Conservation (phyloP, 2,888 invertebrate species). For the Zele albiditarsus region DNA sequence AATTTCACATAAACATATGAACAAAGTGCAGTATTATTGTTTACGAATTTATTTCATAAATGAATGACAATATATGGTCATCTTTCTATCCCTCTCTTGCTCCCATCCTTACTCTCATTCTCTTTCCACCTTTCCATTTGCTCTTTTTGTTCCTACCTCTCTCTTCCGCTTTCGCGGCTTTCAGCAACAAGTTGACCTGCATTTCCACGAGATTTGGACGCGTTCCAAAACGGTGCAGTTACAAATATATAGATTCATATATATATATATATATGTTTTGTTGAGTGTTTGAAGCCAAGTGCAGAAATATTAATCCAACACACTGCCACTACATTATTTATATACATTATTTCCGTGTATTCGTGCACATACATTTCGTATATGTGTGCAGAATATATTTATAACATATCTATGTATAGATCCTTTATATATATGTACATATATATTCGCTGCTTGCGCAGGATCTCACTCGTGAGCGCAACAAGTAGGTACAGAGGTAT, state of each 20-base stretch:
- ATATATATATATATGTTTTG: background rate
- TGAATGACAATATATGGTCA: background rate
- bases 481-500: conserved; percentile 60
- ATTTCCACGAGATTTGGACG: conserved; percentile 3
- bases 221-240: background rate
- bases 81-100: background rate
- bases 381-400: background rate
- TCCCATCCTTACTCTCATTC: conserved; percentile 1
- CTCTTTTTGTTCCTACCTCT: background rate
- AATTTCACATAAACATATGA: background rate
- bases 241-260: background rate
- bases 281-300: background rate
- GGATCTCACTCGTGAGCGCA: conserved; percentile 54
- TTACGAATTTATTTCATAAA: background rate
- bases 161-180: background rate
- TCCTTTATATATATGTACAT: background rate
- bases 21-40: background rate
- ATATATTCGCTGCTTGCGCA: background rate
- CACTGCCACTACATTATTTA: background rate
- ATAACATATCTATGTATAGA: background rate
- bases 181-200: conserved; percentile 11
- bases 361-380: background rate
- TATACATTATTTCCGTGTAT: background rate
- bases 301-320: background rate
- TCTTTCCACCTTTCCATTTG: background rate